Base-by-base conservation (phyloP, 1,140 invertebrate species). In the Asbolus verrucosus region DNA sequence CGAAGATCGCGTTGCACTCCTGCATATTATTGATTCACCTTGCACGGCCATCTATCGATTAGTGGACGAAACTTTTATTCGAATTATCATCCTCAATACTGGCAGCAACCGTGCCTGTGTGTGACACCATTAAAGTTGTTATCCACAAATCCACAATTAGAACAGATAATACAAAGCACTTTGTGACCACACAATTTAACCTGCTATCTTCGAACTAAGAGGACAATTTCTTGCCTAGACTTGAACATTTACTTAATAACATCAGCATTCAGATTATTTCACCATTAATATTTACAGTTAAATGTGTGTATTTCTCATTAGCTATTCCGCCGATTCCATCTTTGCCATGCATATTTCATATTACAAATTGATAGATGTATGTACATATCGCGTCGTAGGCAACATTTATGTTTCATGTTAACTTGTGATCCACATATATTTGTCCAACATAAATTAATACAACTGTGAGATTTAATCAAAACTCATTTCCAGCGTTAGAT, bases 341-440 rank as follows among this genome's bases (percentile, higher is more conserved):
- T 54, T 54, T 54, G 46, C 21, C 11, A 54, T 54, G 46, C 46
- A 54, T 54, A 54, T 54, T 54, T 54, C 21, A 54, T 54, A 54
- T 27, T 24, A 54, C 21, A 54, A 54, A 54, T 54, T 54, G 46
- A 54, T 54, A 54, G 19, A 54, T 54, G 27, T 21, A 54, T 24
- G 46, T n/a, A 14, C 11, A 13, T 14, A 18, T n/a, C 21, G 13
- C 11, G n/a, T n/a, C n/a, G n/a, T 30, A 54, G 46, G 24, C 19
- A 54, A 54, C 46, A 54, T 27, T 54, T 54, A 54, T 54, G 27
- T 24, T 54, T 54, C 19, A 54, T 27, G 46, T 54, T 54, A 27
- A 24, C 46, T 24, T 19, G 11, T 27, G 46, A 43, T 43, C 39
- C n/a, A n/a, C n/a, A n/a, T 43, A 43, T 43, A 43, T 18, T 36